phyloP scores from a whole-genome alignment of 2,113 vertebrate genomes.

The Aspidoscelis tigris region DNA sequence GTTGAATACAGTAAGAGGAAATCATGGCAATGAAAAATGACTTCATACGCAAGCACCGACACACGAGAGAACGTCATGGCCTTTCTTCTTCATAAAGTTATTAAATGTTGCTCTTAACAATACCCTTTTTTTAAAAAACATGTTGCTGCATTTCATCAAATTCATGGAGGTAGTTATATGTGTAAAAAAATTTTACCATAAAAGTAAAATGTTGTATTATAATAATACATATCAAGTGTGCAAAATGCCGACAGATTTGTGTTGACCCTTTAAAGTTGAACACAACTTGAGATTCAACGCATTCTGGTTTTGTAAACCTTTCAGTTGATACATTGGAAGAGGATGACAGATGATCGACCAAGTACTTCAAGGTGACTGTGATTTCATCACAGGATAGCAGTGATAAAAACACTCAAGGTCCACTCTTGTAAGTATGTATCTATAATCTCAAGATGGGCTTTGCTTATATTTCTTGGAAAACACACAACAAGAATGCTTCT shows the following conservation, averaged over 20 bases:
- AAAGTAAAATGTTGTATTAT: constrained; percentile 84
- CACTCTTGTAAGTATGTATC: constrained; percentile 62
- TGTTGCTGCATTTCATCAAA: constrained; percentile 86
- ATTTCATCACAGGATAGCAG: constrained; percentile 68
- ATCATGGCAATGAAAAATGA: constrained; percentile 73
- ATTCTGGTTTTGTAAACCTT: constrained; percentile 80
- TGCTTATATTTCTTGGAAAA: constrained; percentile 54
- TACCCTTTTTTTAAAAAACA: constrained; percentile 71
- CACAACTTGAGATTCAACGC: constrained; percentile 77
- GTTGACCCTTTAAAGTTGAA: constrained; percentile 84
- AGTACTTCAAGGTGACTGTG: constrained; percentile 65
- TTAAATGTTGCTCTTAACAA: constrained; percentile 74
- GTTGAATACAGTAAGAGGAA: constrained; percentile 67
- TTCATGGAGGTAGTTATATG: constrained; percentile 96
- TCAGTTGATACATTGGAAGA: constrained; percentile 70
- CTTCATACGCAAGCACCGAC: constrained; percentile 69
- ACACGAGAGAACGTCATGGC: constrained; percentile 73
- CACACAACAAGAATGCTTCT: constrained; percentile 66
- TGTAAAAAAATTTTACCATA: constrained; percentile 85
- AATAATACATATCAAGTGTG: constrained; percentile 84
- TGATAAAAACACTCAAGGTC: constrained; percentile 71
- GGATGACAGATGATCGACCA: constrained; percentile 70
- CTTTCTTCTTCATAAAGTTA: constrained; percentile 62
- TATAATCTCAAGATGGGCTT: constrained; percentile 64
- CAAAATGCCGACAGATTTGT: constrained; percentile 86